These are phyloP conservation scores for Cataglyphis livida DNA, from an alignment of 2,888 invertebrate species.

Conservation along the genomic window DNA sequence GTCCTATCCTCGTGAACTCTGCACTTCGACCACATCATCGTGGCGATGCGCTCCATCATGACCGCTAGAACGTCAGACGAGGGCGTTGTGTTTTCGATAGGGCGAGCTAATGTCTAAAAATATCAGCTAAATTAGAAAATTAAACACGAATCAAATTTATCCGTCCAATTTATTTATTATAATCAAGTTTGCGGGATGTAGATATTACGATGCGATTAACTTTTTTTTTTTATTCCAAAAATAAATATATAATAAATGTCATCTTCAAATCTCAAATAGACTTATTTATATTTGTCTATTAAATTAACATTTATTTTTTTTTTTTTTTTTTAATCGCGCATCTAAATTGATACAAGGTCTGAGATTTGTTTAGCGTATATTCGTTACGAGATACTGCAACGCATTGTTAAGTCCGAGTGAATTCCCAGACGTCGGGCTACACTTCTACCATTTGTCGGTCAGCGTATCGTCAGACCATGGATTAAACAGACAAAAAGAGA, in stretches of 20 bases:
- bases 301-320: background rate
- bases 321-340: background rate
- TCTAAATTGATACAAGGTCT: background rate
- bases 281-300: background rate
- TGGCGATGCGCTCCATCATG: slow-evolving; percentile 51
- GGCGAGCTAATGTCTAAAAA: background rate
- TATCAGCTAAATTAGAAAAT: background rate
- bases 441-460: slow-evolving; percentile 2
- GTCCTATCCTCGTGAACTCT: slow-evolving; percentile 64
- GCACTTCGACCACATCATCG: slow-evolving; percentile 40
- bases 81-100: slow-evolving; percentile 29
- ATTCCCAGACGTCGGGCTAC: slow-evolving; percentile 18
- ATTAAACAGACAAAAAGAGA: slow-evolving; percentile 44
- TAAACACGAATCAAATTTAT: background rate
- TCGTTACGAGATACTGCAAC: background rate
- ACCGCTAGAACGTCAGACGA: slow-evolving; percentile 39
- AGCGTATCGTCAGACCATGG: slow-evolving; percentile 23
- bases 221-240: background rate
- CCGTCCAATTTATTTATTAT: background rate
- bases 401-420: slow-evolving; percentile 7
- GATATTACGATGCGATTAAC: background rate
- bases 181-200: background rate
- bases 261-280: background rate
- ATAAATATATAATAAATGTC: background rate
- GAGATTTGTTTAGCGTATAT: background rate